A percentile compares a stretch with the other conserved stretches of the same genome.
These are phyloP conservation scores for Silurus asotus DNA, from an alignment of 2,113 vertebrate species.

Conservation along the genomic window DNA sequence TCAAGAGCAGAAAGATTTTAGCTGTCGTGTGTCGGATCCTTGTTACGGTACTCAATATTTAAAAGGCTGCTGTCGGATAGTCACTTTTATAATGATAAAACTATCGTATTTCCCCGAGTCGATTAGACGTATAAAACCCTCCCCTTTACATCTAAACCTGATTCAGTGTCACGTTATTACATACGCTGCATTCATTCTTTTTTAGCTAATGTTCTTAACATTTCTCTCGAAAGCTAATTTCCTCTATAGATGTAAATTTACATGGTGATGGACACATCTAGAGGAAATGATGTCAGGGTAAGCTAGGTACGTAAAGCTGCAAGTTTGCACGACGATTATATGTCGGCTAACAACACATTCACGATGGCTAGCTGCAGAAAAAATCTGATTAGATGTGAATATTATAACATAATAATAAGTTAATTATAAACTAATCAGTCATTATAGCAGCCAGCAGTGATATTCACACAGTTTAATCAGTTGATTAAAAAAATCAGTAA, in stretches of 20 bases:
- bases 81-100: neutral
- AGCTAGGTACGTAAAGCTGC: neutral
- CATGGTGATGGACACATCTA: too few relatives aligned
- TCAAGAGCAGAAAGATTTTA: neutral
- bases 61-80: constrained; percentile 21
- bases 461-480: too few relatives aligned
- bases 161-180: neutral
- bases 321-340: neutral
- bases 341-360: neutral
- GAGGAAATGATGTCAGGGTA: too few relatives aligned
- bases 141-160: neutral
- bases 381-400: neutral
- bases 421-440: too few relatives aligned
- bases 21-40: neutral
- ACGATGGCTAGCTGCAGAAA: neutral
- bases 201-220: too few relatives aligned
- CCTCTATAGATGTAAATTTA: too few relatives aligned
- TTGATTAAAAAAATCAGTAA: too few relatives aligned
- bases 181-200: neutral
- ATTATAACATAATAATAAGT: too few relatives aligned
- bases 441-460: too few relatives aligned
- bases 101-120: neutral
- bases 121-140: neutral
- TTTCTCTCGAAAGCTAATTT: too few relatives aligned
- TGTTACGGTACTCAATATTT: constrained; percentile 7